A percentile compares a stretch with the other conserved stretches of the same genome.
phyloP scores from a whole-genome alignment of 2,888 invertebrate species.

The Zhuqinia jingwanae region DNA sequence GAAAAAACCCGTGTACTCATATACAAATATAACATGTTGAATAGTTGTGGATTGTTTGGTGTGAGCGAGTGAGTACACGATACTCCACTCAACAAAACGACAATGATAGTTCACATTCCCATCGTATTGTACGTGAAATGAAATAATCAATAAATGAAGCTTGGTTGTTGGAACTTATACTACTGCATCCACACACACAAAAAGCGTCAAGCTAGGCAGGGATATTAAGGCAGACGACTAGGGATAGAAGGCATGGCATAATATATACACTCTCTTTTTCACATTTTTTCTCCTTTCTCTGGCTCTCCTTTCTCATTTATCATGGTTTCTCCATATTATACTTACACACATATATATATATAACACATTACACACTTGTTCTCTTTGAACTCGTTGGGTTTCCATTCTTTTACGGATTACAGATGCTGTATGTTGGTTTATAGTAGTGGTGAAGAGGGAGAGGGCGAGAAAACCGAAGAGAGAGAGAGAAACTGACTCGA shows the following conservation, averaged over 20 bases:
- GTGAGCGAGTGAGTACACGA: background rate
- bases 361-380: constrained; percentile 21
- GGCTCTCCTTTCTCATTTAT: constrained; percentile 7
- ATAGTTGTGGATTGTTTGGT: constrained; percentile 24
- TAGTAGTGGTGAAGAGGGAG: background rate
- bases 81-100: background rate
- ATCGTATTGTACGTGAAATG: constrained; percentile 36
- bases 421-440: constrained; percentile 35
- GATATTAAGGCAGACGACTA: background rate
- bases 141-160: constrained; percentile 68
- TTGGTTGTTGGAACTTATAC: constrained; percentile 39
- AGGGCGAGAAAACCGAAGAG: background rate
- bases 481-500: background rate
- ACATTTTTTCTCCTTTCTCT: constrained; percentile 22
- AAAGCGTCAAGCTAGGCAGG: background rate
- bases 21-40: constrained; percentile 18
- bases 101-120: constrained; percentile 13
- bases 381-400: constrained; percentile 21
- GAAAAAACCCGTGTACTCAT: background rate
- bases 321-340: too few species aligned
- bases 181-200: background rate
- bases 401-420: constrained; percentile 31
- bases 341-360: constrained; percentile 2
- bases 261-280: constrained; percentile 23
- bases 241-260: background rate